Evolutionary conservation across 2,888 invertebrate genomes (phyloP), one percentile per base, ranked within the genome.

Genomic region (Julus scandinavius): DNA sequence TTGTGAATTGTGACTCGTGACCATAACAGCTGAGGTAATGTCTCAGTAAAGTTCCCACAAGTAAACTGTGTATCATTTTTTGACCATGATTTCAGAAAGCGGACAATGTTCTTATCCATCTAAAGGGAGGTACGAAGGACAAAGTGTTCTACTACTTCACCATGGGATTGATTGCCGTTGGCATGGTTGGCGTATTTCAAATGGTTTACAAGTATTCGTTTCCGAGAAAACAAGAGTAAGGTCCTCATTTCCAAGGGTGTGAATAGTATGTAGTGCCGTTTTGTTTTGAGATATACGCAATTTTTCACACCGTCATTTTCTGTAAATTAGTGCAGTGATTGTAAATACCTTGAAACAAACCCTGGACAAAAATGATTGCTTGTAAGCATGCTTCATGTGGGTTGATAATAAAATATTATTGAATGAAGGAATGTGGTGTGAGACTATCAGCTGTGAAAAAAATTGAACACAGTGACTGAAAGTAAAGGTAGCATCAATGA

Each of bases 81-180:
- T 29, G 29, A 29, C 29, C 29, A 29, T 29, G 29, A 86, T 86
- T 84, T 17, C 45, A 87, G 87, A 45, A 80, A 45, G 45, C 50
- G n/a, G 49, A 87, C 50, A 41, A 50, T 11, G 72, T 87, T 20
- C 87, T 50, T 13, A 84, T 87, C 29, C 87, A 87, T 49, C 45
- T 87, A 38, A 87, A 87, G n/a, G 87, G 87, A 38, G 87, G 87
- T n/a, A 45, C 72, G n/a, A 17, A 11, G 41, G 87, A 87, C 83
- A 87, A 41, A 38, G 20, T 87, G 15, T 2, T 87, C 9, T 83
- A 54, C 13, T 72, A n/a, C 29, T 1, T 6, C 5, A 87, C 87
- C 80, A 38, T 87, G 20, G 45, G 45, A 29, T 58, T 87, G 80
- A 41, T 72, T 50, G 40, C 20, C 6, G 86, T 54, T 17, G 86